phyloP scores from a whole-genome alignment of 92 coral and sea anemone species.

The Palythoa grandiflora region DNA sequence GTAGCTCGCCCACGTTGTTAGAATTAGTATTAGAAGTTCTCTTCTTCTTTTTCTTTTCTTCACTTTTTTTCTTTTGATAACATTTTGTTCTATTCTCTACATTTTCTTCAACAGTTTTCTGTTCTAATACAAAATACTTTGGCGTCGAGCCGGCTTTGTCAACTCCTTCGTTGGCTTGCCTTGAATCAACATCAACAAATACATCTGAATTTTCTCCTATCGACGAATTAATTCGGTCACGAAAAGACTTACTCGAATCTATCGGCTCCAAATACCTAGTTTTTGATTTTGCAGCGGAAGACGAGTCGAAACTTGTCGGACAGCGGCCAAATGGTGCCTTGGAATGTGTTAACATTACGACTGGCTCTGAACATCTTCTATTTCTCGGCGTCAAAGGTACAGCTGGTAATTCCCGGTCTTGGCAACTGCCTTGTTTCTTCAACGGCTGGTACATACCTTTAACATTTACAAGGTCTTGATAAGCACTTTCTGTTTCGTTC shows the following conservation, averaged over 20 bases:
- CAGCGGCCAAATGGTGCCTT: not conserved
- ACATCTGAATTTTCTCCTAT: not conserved
- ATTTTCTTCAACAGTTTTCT: not conserved
- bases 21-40: not conserved
- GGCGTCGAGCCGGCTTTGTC: not conserved
- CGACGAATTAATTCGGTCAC: conserved; percentile 34
- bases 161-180: not conserved
- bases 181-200: not conserved
- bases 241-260: conserved; percentile 19
- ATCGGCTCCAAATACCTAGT: conserved; percentile 17
- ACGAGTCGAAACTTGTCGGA: not conserved
- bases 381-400: not conserved
- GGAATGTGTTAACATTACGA: conserved; percentile 19
- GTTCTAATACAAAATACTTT: conserved; percentile 29
- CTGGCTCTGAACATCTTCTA: conserved; percentile 21
- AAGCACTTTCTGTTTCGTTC: conserved; percentile 15
- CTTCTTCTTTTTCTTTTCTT: not conserved
- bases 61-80: not conserved
- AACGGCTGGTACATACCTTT: conserved; percentile 1
- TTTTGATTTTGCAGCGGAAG: not conserved
- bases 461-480: conserved; percentile 17
- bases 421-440: not conserved
- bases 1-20: not conserved
- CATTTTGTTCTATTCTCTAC: not conserved
- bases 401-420: not conserved